These are phyloP conservation scores for Drosophila barbarae DNA, from an alignment of 2,888 invertebrate species.

Conservation along the genomic window DNA sequence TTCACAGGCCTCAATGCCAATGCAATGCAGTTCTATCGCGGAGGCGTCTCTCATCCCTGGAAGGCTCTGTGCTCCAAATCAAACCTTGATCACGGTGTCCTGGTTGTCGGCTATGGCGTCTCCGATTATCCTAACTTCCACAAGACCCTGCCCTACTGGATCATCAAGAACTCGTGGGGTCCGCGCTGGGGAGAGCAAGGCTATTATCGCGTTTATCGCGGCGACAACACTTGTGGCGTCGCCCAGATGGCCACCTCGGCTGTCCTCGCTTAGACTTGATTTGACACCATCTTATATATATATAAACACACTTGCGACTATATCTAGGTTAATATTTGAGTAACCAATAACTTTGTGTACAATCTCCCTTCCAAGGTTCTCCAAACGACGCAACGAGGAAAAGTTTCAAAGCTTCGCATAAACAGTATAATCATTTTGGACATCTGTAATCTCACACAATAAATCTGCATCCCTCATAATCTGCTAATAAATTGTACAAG, in stretches of 20 bases:
- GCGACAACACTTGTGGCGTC: conserved; percentile 95
- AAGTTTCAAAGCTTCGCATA: conserved; percentile 33
- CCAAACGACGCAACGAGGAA: conserved; percentile 29
- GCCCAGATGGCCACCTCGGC: conserved; percentile 95
- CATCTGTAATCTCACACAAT: conserved; percentile 54
- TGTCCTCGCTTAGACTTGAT: conserved; percentile 80
- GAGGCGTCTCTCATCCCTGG: conserved; percentile 96
- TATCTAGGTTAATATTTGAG: conserved; percentile 53
- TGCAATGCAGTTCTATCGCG: conserved; percentile 97
- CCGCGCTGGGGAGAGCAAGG: conserved; percentile 94
- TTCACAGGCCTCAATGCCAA: conserved; percentile 90
- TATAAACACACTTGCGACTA: conserved; percentile 39
- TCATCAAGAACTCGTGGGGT: conserved; percentile 97
- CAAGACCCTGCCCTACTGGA: conserved; percentile 92
- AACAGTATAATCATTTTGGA: conserved; percentile 43
- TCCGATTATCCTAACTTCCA: conserved; percentile 89
- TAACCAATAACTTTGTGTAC: conserved; percentile 34
- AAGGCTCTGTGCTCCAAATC: conserved; percentile 88
- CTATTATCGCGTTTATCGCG: conserved; percentile 95
- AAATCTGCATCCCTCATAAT: conserved; percentile 43
- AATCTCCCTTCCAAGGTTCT: conserved; percentile 34
- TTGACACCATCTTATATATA: conserved; percentile 28
- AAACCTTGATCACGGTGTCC: conserved; percentile 95
- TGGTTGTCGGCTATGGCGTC: conserved; percentile 94
- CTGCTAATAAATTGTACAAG: conserved; percentile 59